Evolutionary conservation across 1,140 invertebrate genomes (phyloP).

Genomic region (Pseudoatta argentina): DNA sequence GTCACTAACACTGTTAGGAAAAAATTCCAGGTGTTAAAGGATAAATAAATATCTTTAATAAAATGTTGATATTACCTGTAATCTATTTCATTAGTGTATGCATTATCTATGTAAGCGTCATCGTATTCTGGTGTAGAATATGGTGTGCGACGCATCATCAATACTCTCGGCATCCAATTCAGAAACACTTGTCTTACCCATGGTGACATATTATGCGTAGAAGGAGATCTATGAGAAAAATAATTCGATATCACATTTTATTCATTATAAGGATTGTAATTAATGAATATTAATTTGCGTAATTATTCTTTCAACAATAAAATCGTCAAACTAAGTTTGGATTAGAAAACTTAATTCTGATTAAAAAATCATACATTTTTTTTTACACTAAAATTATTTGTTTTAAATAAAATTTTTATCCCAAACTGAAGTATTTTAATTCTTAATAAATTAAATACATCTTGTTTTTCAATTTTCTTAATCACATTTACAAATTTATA

Average conservation of each 20-base stretch:
- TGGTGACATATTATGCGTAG: conserved; percentile 98
- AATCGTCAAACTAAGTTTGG: not conserved
- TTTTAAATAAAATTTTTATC: conserved; percentile 5
- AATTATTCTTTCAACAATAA: not conserved
- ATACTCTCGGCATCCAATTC: conserved; percentile 94
- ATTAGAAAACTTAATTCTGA: conserved; percentile 3
- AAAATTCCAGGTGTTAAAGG: conserved; percentile 36
- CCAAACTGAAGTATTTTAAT: not conserved
- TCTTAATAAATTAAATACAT: conserved; percentile 8
- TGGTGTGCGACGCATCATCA: conserved; percentile 95
- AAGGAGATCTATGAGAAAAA: conserved; percentile 92
- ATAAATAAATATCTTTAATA: not conserved
- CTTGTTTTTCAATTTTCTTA: not conserved
- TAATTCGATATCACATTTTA: not conserved
- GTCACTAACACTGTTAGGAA: conserved; percentile 87
- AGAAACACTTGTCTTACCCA: conserved; percentile 95
- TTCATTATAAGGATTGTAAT: conserved; percentile 8
- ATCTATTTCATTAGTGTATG: conserved; percentile 92
- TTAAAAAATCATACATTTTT: not conserved
- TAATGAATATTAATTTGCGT: conserved; percentile 8
- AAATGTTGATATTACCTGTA: conserved; percentile 88
- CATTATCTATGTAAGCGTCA: conserved; percentile 91
- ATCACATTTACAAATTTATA: not conserved
- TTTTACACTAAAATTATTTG: not conserved
- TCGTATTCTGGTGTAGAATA: conserved; percentile 94